A percentile compares a stretch with the other conserved stretches of the same genome.
These are phyloP conservation scores for Oryctes rhinoceros DNA, from an alignment of 1,140 invertebrate genomes.

Conservation along the genomic window DNA sequence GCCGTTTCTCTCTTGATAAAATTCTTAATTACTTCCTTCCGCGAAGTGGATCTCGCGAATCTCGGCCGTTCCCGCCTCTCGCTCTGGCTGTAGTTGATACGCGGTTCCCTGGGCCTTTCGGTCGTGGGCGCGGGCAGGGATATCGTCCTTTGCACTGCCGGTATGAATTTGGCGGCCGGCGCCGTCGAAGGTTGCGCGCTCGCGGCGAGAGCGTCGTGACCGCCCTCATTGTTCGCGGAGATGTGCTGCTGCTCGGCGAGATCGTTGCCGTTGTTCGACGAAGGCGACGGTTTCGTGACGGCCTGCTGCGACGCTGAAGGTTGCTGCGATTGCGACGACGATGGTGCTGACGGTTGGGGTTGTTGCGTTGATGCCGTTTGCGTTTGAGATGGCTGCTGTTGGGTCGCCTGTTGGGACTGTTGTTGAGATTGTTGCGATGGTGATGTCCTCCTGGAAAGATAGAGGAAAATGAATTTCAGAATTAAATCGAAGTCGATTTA, in stretches of 20 bases:
- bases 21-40: slow-evolving; percentile 63
- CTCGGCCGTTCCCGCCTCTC: slow-evolving; percentile 53
- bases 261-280: slow-evolving; percentile 45
- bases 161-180: slow-evolving; percentile 44
- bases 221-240: slow-evolving; percentile 42
- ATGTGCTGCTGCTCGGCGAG: slow-evolving; percentile 27
- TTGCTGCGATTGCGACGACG: slow-evolving; percentile 36
- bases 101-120: slow-evolving; percentile 55
- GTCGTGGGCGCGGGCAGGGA: slow-evolving; percentile 60
- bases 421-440: slow-evolving; percentile 41
- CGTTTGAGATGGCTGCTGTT: slow-evolving; percentile 37
- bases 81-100: slow-evolving; percentile 56
- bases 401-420: not conserved
- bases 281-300: slow-evolving; percentile 46
- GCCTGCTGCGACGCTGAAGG: slow-evolving; percentile 38
- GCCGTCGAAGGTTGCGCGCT: slow-evolving; percentile 46
- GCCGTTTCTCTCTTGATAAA: slow-evolving; percentile 80
- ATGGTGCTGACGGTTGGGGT: slow-evolving; percentile 36
- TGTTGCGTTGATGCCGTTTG: slow-evolving; percentile 43
- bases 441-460: slow-evolving; percentile 45
- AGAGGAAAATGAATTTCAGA: not conserved
- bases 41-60: slow-evolving; percentile 60
- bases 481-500: too few relatives aligned
- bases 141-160: slow-evolving; percentile 56
- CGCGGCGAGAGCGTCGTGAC: not conserved